Evolutionary conservation across 2,888 invertebrate genomes (phyloP), one percentile per base, ranked within the genome.

Genomic region (Morpho helenor): DNA sequence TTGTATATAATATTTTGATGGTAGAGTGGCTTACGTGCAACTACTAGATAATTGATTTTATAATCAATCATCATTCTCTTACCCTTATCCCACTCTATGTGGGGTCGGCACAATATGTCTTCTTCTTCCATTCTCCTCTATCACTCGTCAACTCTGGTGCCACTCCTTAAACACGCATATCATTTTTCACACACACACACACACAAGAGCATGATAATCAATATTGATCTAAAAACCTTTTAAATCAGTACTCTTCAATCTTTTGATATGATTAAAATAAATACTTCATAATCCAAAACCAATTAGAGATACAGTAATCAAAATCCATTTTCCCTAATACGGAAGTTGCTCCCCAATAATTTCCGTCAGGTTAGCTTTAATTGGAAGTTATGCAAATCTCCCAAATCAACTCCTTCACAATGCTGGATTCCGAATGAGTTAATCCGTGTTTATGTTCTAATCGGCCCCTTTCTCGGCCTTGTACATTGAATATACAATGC

Each of bases 331-430:
- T 55, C 51, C 49, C 71, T 74, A 70, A 71, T 73, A 74, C 76
- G 83, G 79, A 81, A 83, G 74, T 77, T 71, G 68, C 75, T 78
- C 79, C 85, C 84, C 80, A 83, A 86, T 84, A 75, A 80, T 81
- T 87, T 88, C 86, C 85, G 80, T 82, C 80, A 85, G 87, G 82
- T 87, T 84, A 83, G 77, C 76, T 85, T 82, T 87, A 88, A 90
- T 89, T 90, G 89, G 87, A 90, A 86, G 89, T 88, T 90, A 90
- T 90, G 89, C 89, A 90, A 90, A 90, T 90, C 87, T 87, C 86
- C 80, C 85, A 81, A 84, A 84, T 83, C 83, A 82, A 87, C 86
- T 88, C 87, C 87, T 89, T 86, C 82, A 88, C 88, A 89, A 87
- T 90, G 79, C 83, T 83, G 80, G 88, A 90, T 89, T 90, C 87